These are phyloP conservation scores for Galendromus occidentalis DNA, from an alignment of 1,140 invertebrate genomes.

Conservation along the genomic window DNA sequence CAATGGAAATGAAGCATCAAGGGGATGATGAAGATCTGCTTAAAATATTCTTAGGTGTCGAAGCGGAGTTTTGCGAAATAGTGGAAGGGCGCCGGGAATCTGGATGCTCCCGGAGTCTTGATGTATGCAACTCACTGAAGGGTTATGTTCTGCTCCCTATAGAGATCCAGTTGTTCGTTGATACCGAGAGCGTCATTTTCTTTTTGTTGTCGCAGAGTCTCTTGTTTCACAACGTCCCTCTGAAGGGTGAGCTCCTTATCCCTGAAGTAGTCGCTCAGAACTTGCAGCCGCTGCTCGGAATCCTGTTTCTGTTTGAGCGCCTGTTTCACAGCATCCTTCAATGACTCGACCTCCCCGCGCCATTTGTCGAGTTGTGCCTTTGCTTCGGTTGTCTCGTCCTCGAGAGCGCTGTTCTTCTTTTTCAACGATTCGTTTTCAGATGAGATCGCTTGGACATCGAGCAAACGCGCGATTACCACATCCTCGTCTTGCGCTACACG, in stretches of 20 bases:
- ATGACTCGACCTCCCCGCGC: not conserved
- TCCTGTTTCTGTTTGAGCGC: constrained; percentile 13
- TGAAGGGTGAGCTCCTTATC: constrained; percentile 18
- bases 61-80: too few relatives aligned
- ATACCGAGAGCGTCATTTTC: constrained; percentile 16
- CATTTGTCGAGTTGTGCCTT: constrained; percentile 9
- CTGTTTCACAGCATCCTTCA: constrained; percentile 12
- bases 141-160: constrained; percentile 13
- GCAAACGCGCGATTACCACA: not conserved
- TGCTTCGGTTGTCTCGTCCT: not conserved
- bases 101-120: too few relatives aligned
- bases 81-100: too few relatives aligned
- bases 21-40: too few relatives aligned
- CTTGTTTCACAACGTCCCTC: constrained; percentile 17
- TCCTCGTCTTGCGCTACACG: not conserved
- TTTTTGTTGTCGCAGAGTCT: constrained; percentile 16
- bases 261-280: constrained; percentile 18
- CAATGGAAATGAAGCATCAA: too few relatives aligned
- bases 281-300: constrained; percentile 14
- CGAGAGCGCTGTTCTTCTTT: not conserved
- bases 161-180: constrained; percentile 3
- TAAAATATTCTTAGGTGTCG: too few relatives aligned
- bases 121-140: constrained; percentile 13
- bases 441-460: not conserved
- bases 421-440: constrained; percentile 11